phyloP scores from a whole-genome alignment of 2,113 vertebrate genomes.

The Spilogale gracilis region DNA sequence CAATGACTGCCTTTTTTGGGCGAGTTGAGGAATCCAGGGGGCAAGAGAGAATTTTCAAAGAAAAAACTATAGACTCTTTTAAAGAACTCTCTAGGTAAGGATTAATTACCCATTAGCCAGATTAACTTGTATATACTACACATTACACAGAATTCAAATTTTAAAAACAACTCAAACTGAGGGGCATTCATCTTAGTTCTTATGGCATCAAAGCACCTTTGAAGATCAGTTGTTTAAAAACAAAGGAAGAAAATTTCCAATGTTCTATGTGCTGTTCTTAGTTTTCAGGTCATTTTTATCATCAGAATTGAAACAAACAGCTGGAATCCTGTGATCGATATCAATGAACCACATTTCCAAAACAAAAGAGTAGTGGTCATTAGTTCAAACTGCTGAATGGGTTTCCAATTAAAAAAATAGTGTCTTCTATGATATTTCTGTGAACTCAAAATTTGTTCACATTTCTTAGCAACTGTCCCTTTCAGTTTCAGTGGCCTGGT shows the following conservation, averaged over 20 bases:
- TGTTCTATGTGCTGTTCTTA: not conserved
- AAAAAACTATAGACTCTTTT: constrained; percentile 18
- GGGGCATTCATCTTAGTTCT: not conserved
- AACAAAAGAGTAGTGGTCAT: not conserved
- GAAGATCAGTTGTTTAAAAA: not conserved
- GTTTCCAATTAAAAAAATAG: not conserved
- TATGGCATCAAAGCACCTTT: not conserved
- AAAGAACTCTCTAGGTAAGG: not conserved
- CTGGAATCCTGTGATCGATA: not conserved
- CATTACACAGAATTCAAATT: not conserved
- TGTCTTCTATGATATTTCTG: not conserved
- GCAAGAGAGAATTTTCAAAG: constrained; percentile 45
- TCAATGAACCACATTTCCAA: not conserved
- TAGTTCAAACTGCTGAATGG: not conserved
- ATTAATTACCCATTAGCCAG: not conserved
- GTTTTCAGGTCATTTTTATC: constrained; percentile 19
- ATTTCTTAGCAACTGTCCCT: not conserved
- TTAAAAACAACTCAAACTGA: constrained; percentile 8
- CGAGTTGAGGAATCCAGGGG: not conserved
- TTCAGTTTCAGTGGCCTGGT: constrained; percentile 1
- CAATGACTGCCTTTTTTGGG: not conserved
- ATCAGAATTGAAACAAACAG: constrained; percentile 10
- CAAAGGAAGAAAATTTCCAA: not conserved
- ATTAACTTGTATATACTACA: not conserved
- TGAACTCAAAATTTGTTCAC: not conserved